Evolutionary conservation across 2,797 vertebrate species (phyloP), one percentile per base, ranked within the genome.

Genomic region (Acropternis orthonyx): DNA sequence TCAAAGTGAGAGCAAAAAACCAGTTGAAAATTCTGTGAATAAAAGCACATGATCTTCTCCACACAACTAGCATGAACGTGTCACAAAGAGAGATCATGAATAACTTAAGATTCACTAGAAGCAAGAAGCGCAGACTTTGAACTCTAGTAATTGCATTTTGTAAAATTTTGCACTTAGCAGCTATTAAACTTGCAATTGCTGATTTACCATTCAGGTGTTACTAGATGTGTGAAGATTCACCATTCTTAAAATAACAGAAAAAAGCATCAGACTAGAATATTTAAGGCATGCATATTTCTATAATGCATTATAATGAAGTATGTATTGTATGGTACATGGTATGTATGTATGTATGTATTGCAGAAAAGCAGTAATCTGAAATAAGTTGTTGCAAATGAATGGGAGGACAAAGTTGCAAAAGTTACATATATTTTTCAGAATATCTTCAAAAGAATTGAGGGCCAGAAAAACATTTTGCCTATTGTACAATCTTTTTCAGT

Each of bases 101-200:
- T 85, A 93, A 89, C 72, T 88, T 91, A 80, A 16, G 30, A 72
- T 85, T 85, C 58, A 74, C 37, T 89, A 34, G 54, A 88, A 90
- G 34, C 12, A 88, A 71, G 52, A 69, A 69, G 26, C 71, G 8
- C 17, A 66, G 46, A 72, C 73, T 93, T 88, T 85, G 37, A 95
- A 92, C 48, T 88, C n/a, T 15, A 61, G 51, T 69, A 94, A 92
- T 78, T 84, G 28, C 41, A 74, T 89, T 89, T 88, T 88, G 34
- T 76, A 21, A 28, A 82, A 77, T 63, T 92, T 92, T 91, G 36
- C 34, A 72, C 52, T 85, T 74, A 67, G 41, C 52, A 61, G 22
- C 49, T 77, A 69, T 91, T 85, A 85, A 92, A 87, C 8, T 68
- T 74, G 27, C 15, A 74, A 59, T 71, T 85, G 41, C 32, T 56